phyloP scores from a whole-genome alignment of 1,140 invertebrate genomes.

The Aphelinus atriplicis region DNA sequence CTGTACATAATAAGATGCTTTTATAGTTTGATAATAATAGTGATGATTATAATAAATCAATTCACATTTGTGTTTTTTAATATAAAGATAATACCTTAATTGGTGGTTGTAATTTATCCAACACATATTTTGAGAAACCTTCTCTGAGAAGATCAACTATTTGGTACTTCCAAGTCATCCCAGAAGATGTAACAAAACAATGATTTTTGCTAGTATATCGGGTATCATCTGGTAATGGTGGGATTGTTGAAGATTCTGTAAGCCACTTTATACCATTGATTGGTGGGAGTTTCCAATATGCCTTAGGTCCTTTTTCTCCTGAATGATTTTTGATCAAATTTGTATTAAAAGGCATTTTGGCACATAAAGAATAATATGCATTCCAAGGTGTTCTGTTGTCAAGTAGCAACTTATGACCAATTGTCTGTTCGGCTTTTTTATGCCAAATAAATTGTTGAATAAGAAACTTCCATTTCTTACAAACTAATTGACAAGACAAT shows the following conservation, averaged over 20 bases:
- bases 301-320: neutral
- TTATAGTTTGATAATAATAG: neutral
- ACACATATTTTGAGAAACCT: conserved; percentile 5
- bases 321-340: conserved; percentile 22
- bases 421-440: neutral
- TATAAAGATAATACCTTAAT: neutral
- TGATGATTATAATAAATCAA: neutral
- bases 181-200: conserved; percentile 12
- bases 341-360: neutral
- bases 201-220: neutral
- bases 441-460: conserved; percentile 1
- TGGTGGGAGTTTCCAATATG: neutral
- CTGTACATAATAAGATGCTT: conserved; percentile 38
- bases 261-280: neutral
- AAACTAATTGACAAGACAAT: neutral
- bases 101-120: conserved; percentile 4
- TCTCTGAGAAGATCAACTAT: conserved; percentile 26
- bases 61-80: neutral
- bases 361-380: neutral
- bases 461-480: neutral
- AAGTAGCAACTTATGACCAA: neutral
- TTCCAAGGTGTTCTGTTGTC: neutral
- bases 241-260: neutral
- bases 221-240: conserved; percentile 2
- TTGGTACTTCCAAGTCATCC: neutral